These are phyloP conservation scores for Oreochromis aureus DNA, from an alignment of 2,113 vertebrate genomes.

Conservation along the genomic window DNA sequence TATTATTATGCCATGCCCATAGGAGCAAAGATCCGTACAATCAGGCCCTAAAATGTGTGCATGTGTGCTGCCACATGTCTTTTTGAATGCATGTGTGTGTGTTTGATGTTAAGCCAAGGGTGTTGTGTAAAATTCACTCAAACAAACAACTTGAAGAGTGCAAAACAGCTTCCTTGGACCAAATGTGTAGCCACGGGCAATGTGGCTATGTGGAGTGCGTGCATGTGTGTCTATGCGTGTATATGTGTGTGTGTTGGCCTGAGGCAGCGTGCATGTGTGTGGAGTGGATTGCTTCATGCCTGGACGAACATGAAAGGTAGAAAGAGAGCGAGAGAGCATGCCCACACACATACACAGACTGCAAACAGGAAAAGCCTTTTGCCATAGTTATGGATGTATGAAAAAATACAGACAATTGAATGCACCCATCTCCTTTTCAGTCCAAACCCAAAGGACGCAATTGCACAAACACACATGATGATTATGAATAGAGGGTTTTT, in stretches of 20 bases:
- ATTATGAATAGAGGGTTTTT: neutral
- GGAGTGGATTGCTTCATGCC: slow-evolving; percentile 58
- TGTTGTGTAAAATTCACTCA: slow-evolving; percentile 57
- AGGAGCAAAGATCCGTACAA: slow-evolving; percentile 6
- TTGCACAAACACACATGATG: neutral
- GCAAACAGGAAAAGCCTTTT: slow-evolving; percentile 27
- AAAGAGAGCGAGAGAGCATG: slow-evolving; percentile 16
- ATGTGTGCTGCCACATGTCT: slow-evolving; percentile 6
- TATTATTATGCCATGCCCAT: slow-evolving; percentile 31
- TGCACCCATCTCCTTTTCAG: neutral
- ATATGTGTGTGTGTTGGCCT: neutral
- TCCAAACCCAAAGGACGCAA: neutral
- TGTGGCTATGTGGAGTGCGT: neutral
- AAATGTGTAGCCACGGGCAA: slow-evolving; percentile 50
- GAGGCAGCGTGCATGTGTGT: neutral
- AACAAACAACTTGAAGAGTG: slow-evolving; percentile 63
- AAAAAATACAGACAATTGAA: slow-evolving; percentile 12
- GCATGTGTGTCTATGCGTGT: neutral
- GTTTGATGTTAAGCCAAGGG: slow-evolving; percentile 38
- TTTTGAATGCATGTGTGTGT: neutral
- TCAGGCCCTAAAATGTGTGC: slow-evolving; percentile 20
- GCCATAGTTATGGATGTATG: slow-evolving; percentile 1
- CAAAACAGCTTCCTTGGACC: slow-evolving; percentile 55
- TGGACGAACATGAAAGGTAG: slow-evolving; percentile 62
- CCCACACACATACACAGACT: slow-evolving; percentile 8